phyloP scores from a whole-genome alignment of 2,888 invertebrate species.

The Eristalis intricaria region DNA sequence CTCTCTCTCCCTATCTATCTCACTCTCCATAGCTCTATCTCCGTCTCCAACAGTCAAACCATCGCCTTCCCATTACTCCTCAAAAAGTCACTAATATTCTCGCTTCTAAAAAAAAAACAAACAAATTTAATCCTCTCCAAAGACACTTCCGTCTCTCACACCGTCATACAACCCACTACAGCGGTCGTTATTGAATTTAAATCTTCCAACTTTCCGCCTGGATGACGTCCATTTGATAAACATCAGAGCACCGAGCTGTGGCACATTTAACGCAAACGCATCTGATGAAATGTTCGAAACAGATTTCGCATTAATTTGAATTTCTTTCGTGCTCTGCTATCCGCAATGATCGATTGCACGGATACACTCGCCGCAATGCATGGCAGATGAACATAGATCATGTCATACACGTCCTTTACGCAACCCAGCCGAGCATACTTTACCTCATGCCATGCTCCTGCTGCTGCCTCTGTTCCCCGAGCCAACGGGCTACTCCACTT shows the following conservation, averaged over 20 bases:
- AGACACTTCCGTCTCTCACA: too few relatives aligned
- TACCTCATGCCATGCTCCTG: background rate
- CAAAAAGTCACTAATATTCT: too few relatives aligned
- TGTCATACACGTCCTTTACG: slow-evolving; percentile 52
- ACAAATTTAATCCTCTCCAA: too few relatives aligned
- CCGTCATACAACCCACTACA: too few relatives aligned
- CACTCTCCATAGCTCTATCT: too few relatives aligned
- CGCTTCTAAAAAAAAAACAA: too few relatives aligned
- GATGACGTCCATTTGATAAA: background rate
- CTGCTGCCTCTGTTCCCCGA: background rate
- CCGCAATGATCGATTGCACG: slow-evolving; percentile 49
- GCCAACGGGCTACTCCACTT: background rate
- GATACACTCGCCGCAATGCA: slow-evolving; percentile 1
- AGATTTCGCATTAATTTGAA: slow-evolving; percentile 41
- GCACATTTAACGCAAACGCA: background rate
- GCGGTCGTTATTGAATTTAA: background rate
- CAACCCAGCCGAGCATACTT: slow-evolving; percentile 10
- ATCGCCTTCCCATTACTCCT: too few relatives aligned
- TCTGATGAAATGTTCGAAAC: slow-evolving; percentile 34
- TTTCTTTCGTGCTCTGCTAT: background rate
- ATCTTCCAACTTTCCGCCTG: background rate
- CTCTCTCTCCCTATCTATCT: too few relatives aligned
- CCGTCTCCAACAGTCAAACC: too few relatives aligned
- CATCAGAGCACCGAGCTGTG: background rate
- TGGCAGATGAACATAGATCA: slow-evolving; percentile 55